Evolutionary conservation across 2,888 invertebrate species (phyloP).

Genomic region (Troglohyphantes excavatus): DNA sequence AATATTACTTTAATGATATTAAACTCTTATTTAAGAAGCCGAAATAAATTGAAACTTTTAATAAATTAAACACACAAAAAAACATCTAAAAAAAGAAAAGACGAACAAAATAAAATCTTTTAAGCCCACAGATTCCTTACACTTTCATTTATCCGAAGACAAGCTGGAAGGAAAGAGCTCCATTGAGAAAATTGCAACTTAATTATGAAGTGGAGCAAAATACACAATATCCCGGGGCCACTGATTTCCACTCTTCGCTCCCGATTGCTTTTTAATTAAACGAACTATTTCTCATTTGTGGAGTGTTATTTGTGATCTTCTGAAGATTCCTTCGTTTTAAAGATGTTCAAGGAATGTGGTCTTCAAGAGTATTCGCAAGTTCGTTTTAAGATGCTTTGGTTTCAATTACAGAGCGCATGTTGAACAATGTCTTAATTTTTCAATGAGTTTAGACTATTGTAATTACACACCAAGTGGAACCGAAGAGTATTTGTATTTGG

Average conservation of each 20-base stretch:
- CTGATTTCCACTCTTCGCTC: conserved; percentile 15
- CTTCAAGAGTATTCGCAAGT: too few relatives aligned
- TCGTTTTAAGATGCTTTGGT: too few relatives aligned
- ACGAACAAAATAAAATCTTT: neutral
- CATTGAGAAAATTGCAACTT: conserved; percentile 3
- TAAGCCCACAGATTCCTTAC: neutral
- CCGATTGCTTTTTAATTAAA: conserved; percentile 64
- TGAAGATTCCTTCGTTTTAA: neutral
- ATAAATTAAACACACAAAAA: neutral
- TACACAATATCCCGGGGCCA: neutral
- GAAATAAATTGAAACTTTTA: neutral
- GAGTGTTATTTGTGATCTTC: conserved; percentile 12
- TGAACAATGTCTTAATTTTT: too few relatives aligned
- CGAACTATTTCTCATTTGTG: conserved; percentile 41
- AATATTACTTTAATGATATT: too few relatives aligned
- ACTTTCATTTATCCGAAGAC: neutral
- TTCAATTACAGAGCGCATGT: too few relatives aligned
- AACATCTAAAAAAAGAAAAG: neutral
- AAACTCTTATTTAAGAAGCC: neutral
- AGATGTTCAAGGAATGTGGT: conserved; percentile 10
- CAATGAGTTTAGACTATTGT: too few relatives aligned
- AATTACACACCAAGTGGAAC: too few relatives aligned
- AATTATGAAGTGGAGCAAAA: conserved; percentile 11
- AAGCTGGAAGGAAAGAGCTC: neutral
- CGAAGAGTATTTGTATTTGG: too few relatives aligned